phyloP scores from a whole-genome alignment of 2,797 vertebrate genomes.

The Halcyon leucocephala region DNA sequence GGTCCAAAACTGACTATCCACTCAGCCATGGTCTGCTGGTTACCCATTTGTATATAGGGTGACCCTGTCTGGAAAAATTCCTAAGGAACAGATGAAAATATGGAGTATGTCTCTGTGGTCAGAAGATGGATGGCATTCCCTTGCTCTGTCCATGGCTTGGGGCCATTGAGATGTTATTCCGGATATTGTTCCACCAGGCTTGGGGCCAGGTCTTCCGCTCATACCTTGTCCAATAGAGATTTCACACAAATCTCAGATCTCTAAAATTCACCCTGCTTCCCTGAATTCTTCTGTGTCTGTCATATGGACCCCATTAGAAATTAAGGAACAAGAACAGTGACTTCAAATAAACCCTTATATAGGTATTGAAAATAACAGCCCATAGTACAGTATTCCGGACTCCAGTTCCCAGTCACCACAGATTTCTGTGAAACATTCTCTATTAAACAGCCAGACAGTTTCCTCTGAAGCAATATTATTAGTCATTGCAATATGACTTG shows the following conservation, averaged over 20 bases:
- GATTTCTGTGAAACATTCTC: neutral
- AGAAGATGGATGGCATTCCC: slow-evolving; percentile 28
- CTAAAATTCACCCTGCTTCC: neutral
- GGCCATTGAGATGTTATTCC: neutral
- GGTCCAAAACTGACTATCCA: neutral
- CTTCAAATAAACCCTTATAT: neutral
- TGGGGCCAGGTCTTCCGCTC: neutral
- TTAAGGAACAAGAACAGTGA: neutral
- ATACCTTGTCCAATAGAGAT: neutral
- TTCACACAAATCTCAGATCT: neutral
- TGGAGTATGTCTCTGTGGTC: neutral
- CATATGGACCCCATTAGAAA: neutral
- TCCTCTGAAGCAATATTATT: neutral
- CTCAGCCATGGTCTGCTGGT: neutral
- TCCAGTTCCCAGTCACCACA: neutral
- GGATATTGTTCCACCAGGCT: neutral
- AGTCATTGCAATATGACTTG: neutral
- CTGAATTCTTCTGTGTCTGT: neutral
- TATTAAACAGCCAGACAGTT: neutral
- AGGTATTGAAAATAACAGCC: neutral
- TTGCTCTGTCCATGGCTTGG: neutral
- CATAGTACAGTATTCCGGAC: neutral
- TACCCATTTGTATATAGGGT: neutral
- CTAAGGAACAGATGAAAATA: neutral
- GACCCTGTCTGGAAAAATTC: neutral